Conservation (phyloP, 2,797 vertebrate genomes). For the Lacerta viridis region DNA sequence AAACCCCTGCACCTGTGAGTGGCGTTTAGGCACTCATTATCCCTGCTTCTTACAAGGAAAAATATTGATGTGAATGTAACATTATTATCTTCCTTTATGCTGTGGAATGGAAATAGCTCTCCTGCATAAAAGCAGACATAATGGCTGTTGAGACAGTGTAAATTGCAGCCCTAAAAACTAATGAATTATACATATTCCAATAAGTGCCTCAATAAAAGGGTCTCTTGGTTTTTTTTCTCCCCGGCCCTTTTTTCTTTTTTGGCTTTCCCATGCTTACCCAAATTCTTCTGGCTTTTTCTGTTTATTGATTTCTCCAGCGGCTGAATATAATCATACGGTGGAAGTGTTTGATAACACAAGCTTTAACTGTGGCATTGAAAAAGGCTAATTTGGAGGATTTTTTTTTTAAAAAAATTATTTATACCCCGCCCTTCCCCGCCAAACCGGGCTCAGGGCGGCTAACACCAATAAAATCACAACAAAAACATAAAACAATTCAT, state of each 20-base stretch:
- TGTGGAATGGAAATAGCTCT: slow-evolving; percentile 54
- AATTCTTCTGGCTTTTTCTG: slow-evolving; percentile 31
- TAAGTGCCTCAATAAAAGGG: slow-evolving; percentile 54
- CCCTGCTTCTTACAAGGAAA: slow-evolving; percentile 10
- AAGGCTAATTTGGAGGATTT: slow-evolving; percentile 25
- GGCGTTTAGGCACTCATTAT: slow-evolving; percentile 26
- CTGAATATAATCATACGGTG: slow-evolving; percentile 49
- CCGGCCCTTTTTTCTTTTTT: slow-evolving; percentile 40
- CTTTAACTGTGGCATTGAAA: slow-evolving; percentile 46
- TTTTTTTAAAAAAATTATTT: too few relatives aligned
- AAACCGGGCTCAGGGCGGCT: too few relatives aligned
- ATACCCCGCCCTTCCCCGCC: too few relatives aligned
- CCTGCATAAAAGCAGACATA: slow-evolving; percentile 29
- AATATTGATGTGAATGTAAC: slow-evolving; percentile 36
- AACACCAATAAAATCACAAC: too few relatives aligned
- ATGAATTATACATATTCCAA: slow-evolving; percentile 66
- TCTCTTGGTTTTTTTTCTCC: slow-evolving; percentile 39
- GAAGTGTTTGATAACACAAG: slow-evolving; percentile 53
- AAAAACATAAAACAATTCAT: too few relatives aligned
- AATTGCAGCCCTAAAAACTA: slow-evolving; percentile 52
- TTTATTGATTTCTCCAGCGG: slow-evolving; percentile 59
- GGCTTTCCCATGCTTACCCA: slow-evolving; percentile 10
- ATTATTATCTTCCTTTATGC: slow-evolving; percentile 42
- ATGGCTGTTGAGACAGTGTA: slow-evolving; percentile 44
- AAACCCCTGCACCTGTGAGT: slow-evolving; percentile 11